Percentiles rank a stretch among this genome's conserved stretches.
phyloP scores from a whole-genome alignment of 2,888 invertebrate genomes.

The Trissonchulus latispiculum region DNA sequence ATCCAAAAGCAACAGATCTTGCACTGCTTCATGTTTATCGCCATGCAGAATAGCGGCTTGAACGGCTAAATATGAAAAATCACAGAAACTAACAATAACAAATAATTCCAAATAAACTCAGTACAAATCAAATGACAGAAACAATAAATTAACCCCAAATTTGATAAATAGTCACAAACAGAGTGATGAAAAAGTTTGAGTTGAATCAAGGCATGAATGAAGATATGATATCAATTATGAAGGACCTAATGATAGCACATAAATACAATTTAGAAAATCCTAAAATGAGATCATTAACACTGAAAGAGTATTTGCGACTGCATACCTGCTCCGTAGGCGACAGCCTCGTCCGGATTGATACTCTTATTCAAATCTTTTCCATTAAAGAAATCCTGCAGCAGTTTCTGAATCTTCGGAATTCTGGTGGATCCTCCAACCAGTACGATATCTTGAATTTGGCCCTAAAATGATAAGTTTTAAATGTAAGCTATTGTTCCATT shows the following conservation, averaged over 20 bases:
- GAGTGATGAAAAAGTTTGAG: too few relatives aligned
- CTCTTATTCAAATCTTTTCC: slow-evolving; percentile 87
- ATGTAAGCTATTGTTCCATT: neutral
- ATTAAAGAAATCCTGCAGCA: slow-evolving; percentile 73
- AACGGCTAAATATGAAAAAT: slow-evolving; percentile 53
- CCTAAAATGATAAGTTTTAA: slow-evolving; percentile 13
- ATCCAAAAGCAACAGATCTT: slow-evolving; percentile 70
- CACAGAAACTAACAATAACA: too few relatives aligned
- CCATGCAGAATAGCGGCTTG: slow-evolving; percentile 60
- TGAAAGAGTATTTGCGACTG: too few relatives aligned
- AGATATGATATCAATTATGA: too few relatives aligned
- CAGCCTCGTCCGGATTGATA: slow-evolving; percentile 92
- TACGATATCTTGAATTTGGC: slow-evolving; percentile 49
- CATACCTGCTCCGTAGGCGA: slow-evolving; percentile 71
- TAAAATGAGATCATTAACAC: too few relatives aligned
- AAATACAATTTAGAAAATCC: too few relatives aligned
- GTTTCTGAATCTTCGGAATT: slow-evolving; percentile 92
- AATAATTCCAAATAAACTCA: too few relatives aligned
- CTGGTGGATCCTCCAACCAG: slow-evolving; percentile 81
- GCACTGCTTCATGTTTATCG: slow-evolving; percentile 52
- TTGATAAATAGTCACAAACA: too few relatives aligned
- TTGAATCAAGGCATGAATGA: too few relatives aligned
- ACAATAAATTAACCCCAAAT: too few relatives aligned
- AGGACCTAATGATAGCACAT: too few relatives aligned
- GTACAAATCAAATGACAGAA: too few relatives aligned